Evolutionary conservation across 2,888 invertebrate species (phyloP), one percentile per base, ranked within the genome.

Genomic region (Galerucella pusilla): DNA sequence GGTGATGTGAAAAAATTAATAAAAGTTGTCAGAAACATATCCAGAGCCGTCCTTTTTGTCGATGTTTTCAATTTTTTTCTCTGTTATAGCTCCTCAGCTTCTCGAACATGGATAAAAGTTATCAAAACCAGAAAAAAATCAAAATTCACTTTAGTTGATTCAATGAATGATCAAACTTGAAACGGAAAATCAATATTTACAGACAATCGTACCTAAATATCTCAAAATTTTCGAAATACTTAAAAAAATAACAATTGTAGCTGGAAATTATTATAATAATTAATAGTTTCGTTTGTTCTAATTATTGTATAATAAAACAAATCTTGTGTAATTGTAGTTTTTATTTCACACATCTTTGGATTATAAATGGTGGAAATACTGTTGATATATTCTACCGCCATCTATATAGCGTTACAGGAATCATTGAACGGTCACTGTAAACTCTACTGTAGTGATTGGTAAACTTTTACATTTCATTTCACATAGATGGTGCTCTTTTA

Each of bases 1-100:
- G 9, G 20, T 57, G 10, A 57, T 57, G 10, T 7, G 20, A 57
- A 57, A 10, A 20, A 7, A 20, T 16, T 63, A 73, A 73, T 68
- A 68, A 65, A 59, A 65, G 10, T 49, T 75, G 80, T 78, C 81
- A 81, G 78, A 80, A 80, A 79, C 81, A 81, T 81, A 81, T 81
- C 80, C 71, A 75, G 68, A 76, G 78, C 81, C 81, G 80, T 80
- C 80, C 81, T 74, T 14, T 20, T 54, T 16, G 16, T 45, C 54
- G 46, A 67, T 68, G 16, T 54, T 66, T 72, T 57, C 52, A 66
- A n/a, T 49, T n/a, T 20, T 64, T 71, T 64, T 70, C 75, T 79
- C 71, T 78, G 68, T 77, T 77, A 71, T 75, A 78, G 77, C 77
- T 49, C 49, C 57, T 68, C 74, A 65, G 74, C 75, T 75, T 75